Base-by-base conservation (phyloP, 1,140 invertebrate genomes). In the Pararge aegeria region DNA sequence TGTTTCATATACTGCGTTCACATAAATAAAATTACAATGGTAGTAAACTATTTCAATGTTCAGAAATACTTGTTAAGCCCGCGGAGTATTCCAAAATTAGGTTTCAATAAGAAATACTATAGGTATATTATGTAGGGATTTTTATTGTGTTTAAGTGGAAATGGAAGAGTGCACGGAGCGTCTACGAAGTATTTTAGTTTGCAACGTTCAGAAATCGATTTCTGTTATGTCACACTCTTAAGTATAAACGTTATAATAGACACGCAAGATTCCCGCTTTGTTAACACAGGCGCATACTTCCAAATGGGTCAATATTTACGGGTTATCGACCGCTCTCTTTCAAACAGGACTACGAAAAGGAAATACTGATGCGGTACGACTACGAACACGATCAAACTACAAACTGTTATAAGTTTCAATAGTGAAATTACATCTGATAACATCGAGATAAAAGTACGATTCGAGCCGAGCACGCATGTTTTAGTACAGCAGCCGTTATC, bases 281-380 rank as follows among this genome's bases (percentile, higher is more conserved):
- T 56, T 56, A 42, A 62, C 38, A 55, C 52, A 56, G 54, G 46
- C 53, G 48, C 53, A 42, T 20, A 55, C 15, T 15, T 56, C 51
- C 62, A 71, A 70, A 75, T 75, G 68, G 75, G 75, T 82, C 74
- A 83, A 83, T 80, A 83, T 83, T 82, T 73, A 70, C 66, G 73
- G 79, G 82, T 82, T 69, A 64, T 70, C 61, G 82, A 79, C 73
- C 59, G 42, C 1, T 24, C 30, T 10, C 13, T 5, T 6, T 49
- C 21, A 19, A 27, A 27, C 24, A 29, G 46, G 46, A 49, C 21
- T 27, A 49, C 46, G 19, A 12, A 46, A 19, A 46, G 18, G 18
- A 46, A 46, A 46, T 20, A 42, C 13, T 42, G 38, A 42, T 10
- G 6, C 13, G 18, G 27, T 27, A 34, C 30, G 7, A 24, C 2